These are phyloP conservation scores for Tinea trinotella DNA, from an alignment of 2,888 invertebrate species.

Conservation along the genomic window DNA sequence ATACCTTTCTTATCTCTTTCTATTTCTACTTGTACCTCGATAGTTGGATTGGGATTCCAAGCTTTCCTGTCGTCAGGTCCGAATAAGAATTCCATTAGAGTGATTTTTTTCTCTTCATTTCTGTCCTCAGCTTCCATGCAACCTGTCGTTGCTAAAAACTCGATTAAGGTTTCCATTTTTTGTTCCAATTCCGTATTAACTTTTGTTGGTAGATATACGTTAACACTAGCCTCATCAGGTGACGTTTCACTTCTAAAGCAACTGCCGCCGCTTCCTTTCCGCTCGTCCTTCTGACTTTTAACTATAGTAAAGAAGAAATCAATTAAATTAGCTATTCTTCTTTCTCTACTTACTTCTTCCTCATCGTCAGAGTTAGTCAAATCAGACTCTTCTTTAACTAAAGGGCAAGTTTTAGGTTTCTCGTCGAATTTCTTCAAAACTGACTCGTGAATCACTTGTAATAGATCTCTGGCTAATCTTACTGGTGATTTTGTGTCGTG, in stretches of 20 bases:
- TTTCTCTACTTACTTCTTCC: slow-evolving; percentile 47
- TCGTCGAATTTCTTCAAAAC: slow-evolving; percentile 52
- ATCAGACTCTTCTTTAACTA: slow-evolving; percentile 61
- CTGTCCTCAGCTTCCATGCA: slow-evolving; percentile 48
- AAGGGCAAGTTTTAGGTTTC: slow-evolving; percentile 46
- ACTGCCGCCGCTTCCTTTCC: slow-evolving; percentile 56
- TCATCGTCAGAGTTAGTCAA: slow-evolving; percentile 45
- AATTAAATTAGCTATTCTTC: slow-evolving; percentile 58
- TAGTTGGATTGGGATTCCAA: slow-evolving; percentile 32
- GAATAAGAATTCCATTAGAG: slow-evolving; percentile 63
- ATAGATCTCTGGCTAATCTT: slow-evolving; percentile 51
- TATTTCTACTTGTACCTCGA: slow-evolving; percentile 37
- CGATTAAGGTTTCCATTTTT: slow-evolving; percentile 65
- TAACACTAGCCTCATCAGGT: slow-evolving; percentile 42
- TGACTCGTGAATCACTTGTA: slow-evolving; percentile 64
- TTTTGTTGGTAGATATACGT: slow-evolving; percentile 37
- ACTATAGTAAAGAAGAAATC: slow-evolving; percentile 68
- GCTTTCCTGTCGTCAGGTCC: slow-evolving; percentile 45
- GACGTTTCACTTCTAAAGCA: slow-evolving; percentile 58
- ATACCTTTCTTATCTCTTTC: slow-evolving; percentile 37
- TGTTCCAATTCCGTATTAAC: slow-evolving; percentile 57
- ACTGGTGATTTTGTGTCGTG: slow-evolving; percentile 48
- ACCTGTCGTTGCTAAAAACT: slow-evolving; percentile 57
- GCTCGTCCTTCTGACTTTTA: slow-evolving; percentile 55
- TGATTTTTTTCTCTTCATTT: slow-evolving; percentile 57